phyloP scores from a whole-genome alignment of 2,113 vertebrate species.

The Etheostoma spectabile region DNA sequence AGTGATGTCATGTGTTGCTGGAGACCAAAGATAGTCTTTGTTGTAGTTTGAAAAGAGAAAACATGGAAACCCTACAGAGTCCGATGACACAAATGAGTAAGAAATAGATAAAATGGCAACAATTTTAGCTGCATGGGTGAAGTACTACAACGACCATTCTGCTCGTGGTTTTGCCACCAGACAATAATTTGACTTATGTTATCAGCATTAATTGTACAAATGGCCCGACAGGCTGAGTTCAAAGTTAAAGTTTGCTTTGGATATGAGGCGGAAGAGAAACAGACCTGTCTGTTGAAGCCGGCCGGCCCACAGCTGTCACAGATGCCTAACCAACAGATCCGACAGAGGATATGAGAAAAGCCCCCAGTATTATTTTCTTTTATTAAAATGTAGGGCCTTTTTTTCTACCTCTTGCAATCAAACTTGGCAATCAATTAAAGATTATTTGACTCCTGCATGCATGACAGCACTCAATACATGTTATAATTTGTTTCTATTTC shows the following conservation, averaged over 20 bases:
- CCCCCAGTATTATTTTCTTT: conserved; percentile 63
- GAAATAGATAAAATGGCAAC: background rate
- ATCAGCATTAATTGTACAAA: conserved; percentile 24
- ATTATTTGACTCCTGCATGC: conserved; percentile 54
- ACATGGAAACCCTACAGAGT: background rate
- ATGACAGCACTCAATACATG: conserved; percentile 70
- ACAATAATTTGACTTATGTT: conserved; percentile 14
- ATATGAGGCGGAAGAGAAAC: conserved; percentile 22
- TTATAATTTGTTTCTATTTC: conserved; percentile 31
- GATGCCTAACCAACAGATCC: conserved; percentile 59
- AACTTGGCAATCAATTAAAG: conserved; percentile 58
- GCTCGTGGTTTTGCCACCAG: conserved; percentile 12
- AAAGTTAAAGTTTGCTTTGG: conserved; percentile 41
- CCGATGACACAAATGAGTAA: background rate
- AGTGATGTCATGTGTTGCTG: conserved; percentile 3
- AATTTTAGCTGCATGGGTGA: background rate
- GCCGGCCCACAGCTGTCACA: conserved; percentile 54
- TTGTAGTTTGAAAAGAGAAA: conserved; percentile 7
- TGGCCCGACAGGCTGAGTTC: background rate
- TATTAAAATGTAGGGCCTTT: conserved; percentile 69
- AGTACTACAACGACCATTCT: background rate
- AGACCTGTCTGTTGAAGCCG: conserved; percentile 16
- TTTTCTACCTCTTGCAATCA: conserved; percentile 50
- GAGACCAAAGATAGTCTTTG: background rate
- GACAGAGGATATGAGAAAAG: conserved; percentile 76